phyloP scores from a whole-genome alignment of 2,888 invertebrate genomes.

The Psylliodes chrysocephalus region DNA sequence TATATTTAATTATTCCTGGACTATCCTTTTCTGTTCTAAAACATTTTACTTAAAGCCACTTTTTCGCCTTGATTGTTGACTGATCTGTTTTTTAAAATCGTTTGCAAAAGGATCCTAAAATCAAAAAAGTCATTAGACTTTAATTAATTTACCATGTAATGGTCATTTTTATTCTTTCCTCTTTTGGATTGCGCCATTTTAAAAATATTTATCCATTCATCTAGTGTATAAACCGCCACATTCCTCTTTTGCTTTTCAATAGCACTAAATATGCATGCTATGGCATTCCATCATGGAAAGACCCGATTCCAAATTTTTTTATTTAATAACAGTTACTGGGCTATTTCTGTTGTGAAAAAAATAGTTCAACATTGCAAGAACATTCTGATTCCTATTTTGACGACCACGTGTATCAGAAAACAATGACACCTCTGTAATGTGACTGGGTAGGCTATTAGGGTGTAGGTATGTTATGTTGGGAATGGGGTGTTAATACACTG shows the following conservation, averaged over 20 bases:
- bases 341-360: background rate
- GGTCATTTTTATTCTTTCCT: background rate
- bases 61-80: background rate
- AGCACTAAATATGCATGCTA: background rate
- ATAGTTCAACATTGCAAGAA: background rate
- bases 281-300: background rate
- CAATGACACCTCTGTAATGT: background rate
- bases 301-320: background rate
- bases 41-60: background rate
- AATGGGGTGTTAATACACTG: too few species aligned
- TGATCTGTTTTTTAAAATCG: background rate
- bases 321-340: background rate
- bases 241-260: background rate
- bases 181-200: background rate
- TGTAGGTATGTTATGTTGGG: too few species aligned
- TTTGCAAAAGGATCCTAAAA: background rate
- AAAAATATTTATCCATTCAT: too few species aligned
- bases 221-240: background rate
- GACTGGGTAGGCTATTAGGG: background rate
- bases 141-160: background rate
- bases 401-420: background rate
- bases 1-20: background rate
- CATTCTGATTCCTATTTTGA: background rate
- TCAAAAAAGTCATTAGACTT: background rate
- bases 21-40: too few species aligned